Conservation (phyloP, 2,797 vertebrate species). For the Pseudocheirus occidentalis region DNA sequence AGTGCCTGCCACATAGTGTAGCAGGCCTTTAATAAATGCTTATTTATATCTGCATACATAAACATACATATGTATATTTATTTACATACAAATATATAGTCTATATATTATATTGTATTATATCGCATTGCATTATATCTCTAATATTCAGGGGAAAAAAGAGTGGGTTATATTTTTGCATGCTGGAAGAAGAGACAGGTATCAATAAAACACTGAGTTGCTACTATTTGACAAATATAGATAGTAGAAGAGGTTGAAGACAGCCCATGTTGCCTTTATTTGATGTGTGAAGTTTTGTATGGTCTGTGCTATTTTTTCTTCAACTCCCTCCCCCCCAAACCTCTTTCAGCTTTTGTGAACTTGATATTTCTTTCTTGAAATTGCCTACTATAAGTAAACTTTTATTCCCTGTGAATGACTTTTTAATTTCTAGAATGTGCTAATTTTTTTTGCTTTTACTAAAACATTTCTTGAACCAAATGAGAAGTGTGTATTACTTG, state of each 20-base stretch:
- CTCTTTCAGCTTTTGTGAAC: conserved; percentile 3
- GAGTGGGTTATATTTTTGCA: neutral
- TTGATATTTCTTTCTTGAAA: conserved; percentile 15
- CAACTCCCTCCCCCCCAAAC: neutral
- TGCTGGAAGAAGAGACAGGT: neutral
- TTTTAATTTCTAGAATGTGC: neutral
- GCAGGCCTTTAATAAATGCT: neutral
- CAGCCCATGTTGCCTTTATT: neutral
- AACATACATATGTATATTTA: neutral
- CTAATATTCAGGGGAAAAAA: neutral
- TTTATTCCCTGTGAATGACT: conserved; percentile 12
- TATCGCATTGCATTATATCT: neutral
- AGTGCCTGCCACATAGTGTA: neutral
- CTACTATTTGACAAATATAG: neutral
- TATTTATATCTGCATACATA: neutral
- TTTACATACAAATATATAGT: neutral
- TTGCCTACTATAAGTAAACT: neutral
- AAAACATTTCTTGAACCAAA: neutral
- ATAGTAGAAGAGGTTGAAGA: neutral
- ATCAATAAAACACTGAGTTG: neutral
- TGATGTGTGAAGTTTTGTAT: neutral
- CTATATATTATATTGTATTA: neutral
- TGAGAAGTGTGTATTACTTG: neutral
- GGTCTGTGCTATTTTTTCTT: neutral
- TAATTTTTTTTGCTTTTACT: neutral